These are phyloP conservation scores for Phortica okadai DNA, from an alignment of 2,888 invertebrate genomes.

Conservation along the genomic window DNA sequence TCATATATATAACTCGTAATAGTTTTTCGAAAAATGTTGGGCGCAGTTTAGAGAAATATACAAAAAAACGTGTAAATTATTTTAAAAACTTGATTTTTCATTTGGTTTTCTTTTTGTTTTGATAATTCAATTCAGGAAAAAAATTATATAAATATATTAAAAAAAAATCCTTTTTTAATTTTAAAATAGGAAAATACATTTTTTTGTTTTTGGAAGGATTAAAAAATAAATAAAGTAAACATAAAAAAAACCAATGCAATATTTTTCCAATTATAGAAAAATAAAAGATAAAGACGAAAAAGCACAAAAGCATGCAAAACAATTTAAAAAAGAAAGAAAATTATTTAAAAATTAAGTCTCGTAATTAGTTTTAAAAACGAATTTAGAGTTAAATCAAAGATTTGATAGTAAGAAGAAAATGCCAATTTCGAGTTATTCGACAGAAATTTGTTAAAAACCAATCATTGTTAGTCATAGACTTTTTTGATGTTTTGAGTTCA, in stretches of 20 bases:
- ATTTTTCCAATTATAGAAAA: too few species aligned
- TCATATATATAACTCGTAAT: slow-evolving; percentile 4
- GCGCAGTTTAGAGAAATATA: slow-evolving; percentile 43
- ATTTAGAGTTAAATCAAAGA: slow-evolving; percentile 26
- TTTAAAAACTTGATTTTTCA: not conserved
- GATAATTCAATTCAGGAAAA: not conserved
- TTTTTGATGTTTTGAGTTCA: not conserved
- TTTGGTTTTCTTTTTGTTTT: not conserved
- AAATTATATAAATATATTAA: not conserved
- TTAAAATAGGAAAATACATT: too few species aligned
- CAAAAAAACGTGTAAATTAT: slow-evolving; percentile 8
- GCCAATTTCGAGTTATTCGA: not conserved
- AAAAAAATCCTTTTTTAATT: slow-evolving; percentile 23
- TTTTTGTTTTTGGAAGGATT: too few species aligned
- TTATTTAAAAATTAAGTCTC: too few species aligned
- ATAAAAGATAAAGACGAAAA: too few species aligned
- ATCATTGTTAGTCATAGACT: not conserved
- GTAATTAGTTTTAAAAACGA: slow-evolving; percentile 19
- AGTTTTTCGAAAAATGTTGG: slow-evolving; percentile 58
- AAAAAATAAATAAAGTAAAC: too few species aligned
- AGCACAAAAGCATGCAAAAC: too few species aligned
- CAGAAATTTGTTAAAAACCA: slow-evolving; percentile 4
- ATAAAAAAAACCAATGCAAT: too few species aligned
- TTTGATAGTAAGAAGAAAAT: not conserved
- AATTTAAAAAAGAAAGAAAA: too few species aligned